Conservation (phyloP, 30 jellyfish, hydroid and myxozoan species). For the Haliclystus octoradiatus region DNA sequence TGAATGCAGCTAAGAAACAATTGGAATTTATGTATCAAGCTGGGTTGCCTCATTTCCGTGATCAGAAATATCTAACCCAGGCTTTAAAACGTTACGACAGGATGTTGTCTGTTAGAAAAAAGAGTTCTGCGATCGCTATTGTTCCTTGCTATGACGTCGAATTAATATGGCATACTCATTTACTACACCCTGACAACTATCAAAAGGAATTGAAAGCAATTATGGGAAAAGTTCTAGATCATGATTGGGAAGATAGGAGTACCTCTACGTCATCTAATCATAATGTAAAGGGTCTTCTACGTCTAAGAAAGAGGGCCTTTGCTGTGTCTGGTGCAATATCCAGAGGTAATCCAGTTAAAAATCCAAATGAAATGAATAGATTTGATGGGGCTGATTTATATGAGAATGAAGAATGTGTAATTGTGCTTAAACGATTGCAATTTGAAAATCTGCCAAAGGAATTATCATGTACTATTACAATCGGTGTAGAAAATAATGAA, state of each 20-base stretch:
- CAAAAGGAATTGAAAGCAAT: slow-evolving; percentile 32
- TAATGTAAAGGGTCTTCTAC: slow-evolving; percentile 24
- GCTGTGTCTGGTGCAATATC: slow-evolving; percentile 86
- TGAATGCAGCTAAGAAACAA: slow-evolving; percentile 50
- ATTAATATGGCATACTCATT: slow-evolving; percentile 79
- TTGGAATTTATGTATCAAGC: slow-evolving; percentile 55
- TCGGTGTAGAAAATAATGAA: too few species aligned
- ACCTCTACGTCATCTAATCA: slow-evolving; percentile 45
- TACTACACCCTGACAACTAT: slow-evolving; percentile 37
- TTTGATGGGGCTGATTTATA: too few species aligned
- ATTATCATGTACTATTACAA: too few species aligned
- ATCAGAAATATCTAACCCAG: slow-evolving; percentile 32
- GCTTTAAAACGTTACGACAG: slow-evolving; percentile 63
- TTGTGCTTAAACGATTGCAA: too few species aligned
- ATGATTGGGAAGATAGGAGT: too few species aligned
- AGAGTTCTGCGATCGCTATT: slow-evolving; percentile 38
- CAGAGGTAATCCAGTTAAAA: slow-evolving; percentile 85
- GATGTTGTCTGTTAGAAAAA: slow-evolving; percentile 45
- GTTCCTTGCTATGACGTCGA: slow-evolving; percentile 79
- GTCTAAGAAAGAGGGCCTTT: too few species aligned
- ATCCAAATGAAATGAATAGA: too few species aligned
- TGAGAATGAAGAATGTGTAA: too few species aligned
- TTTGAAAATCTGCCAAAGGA: too few species aligned
- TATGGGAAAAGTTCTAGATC: slow-evolving; percentile 45
- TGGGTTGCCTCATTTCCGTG: slow-evolving; percentile 65